Evolutionary conservation across 2,113 vertebrate genomes (phyloP).

Genomic region (Saimiri boliviensis): DNA sequence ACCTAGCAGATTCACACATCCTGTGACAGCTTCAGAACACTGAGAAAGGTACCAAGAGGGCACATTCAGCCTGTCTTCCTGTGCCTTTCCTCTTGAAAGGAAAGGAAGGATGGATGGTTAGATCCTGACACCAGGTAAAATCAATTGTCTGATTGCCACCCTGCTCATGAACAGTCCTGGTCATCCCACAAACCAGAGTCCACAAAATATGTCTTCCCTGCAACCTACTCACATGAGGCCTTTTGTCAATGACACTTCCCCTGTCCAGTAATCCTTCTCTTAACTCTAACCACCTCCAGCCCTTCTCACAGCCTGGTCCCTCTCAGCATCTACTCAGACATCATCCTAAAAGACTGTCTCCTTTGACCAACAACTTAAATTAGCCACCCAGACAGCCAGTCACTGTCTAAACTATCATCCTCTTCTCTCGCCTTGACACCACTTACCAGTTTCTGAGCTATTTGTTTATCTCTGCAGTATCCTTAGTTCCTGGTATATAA

Average conservation of each 20-base stretch:
- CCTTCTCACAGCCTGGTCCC: neutral
- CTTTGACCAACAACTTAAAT: neutral
- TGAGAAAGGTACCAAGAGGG: neutral
- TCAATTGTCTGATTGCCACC: neutral
- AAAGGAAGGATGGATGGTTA: neutral
- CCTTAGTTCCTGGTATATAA: neutral
- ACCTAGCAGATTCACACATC: neutral
- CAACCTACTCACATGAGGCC: neutral
- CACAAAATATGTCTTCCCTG: neutral
- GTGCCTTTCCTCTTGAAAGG: neutral
- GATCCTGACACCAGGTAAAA: neutral
- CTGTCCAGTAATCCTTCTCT: neutral
- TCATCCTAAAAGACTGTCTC: neutral
- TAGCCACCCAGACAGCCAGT: neutral
- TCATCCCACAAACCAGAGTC: neutral
- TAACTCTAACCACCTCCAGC: neutral
- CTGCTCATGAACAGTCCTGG: neutral
- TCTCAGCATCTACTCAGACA: neutral
- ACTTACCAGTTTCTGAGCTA: too few relatives aligned
- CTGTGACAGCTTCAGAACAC: neutral
- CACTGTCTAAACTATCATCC: neutral
- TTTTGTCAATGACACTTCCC: neutral
- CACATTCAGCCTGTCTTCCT: neutral
- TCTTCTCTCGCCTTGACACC: neutral
- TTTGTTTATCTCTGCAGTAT: neutral